phyloP scores from a whole-genome alignment of 2,888 invertebrate genomes.

The Drosophila multiciliata region DNA sequence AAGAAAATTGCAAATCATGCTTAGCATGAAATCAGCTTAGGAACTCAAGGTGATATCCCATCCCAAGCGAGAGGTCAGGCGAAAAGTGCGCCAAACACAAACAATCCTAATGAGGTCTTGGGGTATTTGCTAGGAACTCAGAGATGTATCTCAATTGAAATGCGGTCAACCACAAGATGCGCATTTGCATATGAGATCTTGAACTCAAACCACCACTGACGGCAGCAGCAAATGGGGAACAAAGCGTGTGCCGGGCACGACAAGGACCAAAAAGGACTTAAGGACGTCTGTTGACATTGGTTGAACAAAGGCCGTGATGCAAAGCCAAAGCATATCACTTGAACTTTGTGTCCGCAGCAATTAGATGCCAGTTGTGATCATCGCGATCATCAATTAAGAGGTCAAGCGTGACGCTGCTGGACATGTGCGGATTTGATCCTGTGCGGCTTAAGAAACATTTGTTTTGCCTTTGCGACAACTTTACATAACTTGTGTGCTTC shows the following conservation, averaged over 20 bases:
- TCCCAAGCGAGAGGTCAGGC: conserved; percentile 42
- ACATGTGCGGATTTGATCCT: conserved; percentile 36
- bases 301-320: conserved; percentile 30
- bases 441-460: conserved; percentile 52
- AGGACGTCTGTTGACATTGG: conserved; percentile 47
- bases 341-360: conserved; percentile 37
- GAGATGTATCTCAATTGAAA: conserved; percentile 22
- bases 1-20: conserved; percentile 67
- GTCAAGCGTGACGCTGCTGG: conserved; percentile 66
- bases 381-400: conserved; percentile 65
- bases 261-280: conserved; percentile 15
- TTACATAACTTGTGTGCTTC: conserved; percentile 62
- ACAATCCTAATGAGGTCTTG: conserved; percentile 70
- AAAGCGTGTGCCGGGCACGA: conserved; percentile 29
- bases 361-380: conserved; percentile 54
- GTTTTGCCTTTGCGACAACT: conserved; percentile 63
- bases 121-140: conserved; percentile 15
- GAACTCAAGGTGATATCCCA: conserved; percentile 62
- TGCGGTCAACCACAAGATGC: conserved; percentile 67
- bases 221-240: conserved; percentile 2
- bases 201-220: conserved; percentile 15
- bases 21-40: conserved; percentile 77
- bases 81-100: conserved; percentile 71
- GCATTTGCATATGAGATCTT: conserved; percentile 64
- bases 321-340: conserved; percentile 33